Evolutionary conservation across 2,888 invertebrate genomes (phyloP).

Genomic region (Anagyrus pseudococci): DNA sequence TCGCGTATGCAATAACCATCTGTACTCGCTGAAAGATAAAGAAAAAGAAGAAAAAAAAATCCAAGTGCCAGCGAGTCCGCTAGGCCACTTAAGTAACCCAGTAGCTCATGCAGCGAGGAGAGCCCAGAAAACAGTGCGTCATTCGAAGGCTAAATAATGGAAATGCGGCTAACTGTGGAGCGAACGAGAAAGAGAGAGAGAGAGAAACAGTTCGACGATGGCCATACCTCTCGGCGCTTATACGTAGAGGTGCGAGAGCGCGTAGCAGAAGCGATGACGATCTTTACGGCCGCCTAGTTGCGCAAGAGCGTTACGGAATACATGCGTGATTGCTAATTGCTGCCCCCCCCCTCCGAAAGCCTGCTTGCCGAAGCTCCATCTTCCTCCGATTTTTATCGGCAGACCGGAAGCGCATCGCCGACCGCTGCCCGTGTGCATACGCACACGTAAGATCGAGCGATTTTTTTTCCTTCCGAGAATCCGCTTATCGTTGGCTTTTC

Average conservation of each 20-base stretch:
- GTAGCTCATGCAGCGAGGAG: no score
- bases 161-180: not conserved
- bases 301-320: slow-evolving; percentile 55
- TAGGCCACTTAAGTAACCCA: no score
- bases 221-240: not conserved
- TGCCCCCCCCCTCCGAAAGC: slow-evolving; percentile 43
- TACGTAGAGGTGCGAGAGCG: not conserved
- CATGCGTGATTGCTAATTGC: slow-evolving; percentile 58
- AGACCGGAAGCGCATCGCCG: slow-evolving; percentile 48
- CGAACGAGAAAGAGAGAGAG: not conserved
- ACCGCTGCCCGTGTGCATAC: slow-evolving; percentile 23
- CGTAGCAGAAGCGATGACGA: slow-evolving; percentile 40
- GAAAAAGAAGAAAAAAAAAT: no score
- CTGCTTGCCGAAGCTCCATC: slow-evolving; percentile 43
- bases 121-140: no score
- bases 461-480: slow-evolving; percentile 21
- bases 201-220: not conserved
- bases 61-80: no score
- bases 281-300: slow-evolving; percentile 46
- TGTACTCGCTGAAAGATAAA: no score
- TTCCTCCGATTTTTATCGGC: slow-evolving; percentile 53
- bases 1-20: no score
- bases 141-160: not conserved
- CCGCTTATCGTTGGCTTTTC: not conserved
- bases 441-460: slow-evolving; percentile 28